These are phyloP conservation scores for Hyperoplus lanceolatus DNA, from an alignment of 2,797 vertebrate genomes.

Conservation along the genomic window DNA sequence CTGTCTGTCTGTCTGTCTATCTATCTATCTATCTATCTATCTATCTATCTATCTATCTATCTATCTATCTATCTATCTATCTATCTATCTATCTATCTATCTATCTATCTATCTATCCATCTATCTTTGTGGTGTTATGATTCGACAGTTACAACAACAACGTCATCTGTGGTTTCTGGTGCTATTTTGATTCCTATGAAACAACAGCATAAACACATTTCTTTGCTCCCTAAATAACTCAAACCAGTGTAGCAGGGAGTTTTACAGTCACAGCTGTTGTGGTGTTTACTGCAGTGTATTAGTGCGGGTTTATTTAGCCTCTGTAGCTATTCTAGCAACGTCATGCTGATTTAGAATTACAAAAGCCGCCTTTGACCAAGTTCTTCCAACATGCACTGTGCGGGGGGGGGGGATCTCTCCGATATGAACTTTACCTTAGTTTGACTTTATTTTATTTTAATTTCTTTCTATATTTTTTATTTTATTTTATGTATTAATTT, in stretches of 20 bases:
- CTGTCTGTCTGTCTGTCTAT: too few species aligned
- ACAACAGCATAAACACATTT: background rate
- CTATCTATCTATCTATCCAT: too few species aligned
- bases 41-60: too few species aligned
- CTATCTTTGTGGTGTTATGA: background rate
- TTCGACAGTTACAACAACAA: background rate
- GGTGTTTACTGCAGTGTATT: slow-evolving; percentile 33
- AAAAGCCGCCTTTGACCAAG: slow-evolving; percentile 56
- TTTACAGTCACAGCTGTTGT: slow-evolving; percentile 28
- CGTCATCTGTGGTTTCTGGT: accelerated
- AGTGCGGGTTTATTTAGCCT: background rate
- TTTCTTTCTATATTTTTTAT: too few species aligned
- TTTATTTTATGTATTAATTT: too few species aligned
- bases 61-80: too few species aligned
- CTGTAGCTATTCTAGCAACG: background rate
- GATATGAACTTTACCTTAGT: slow-evolving; percentile 81
- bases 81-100: too few species aligned
- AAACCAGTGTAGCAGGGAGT: too few species aligned
- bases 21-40: too few species aligned
- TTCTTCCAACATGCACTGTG: slow-evolving; percentile 56
- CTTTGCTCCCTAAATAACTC: too few species aligned
- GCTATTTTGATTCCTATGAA: background rate
- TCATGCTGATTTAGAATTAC: slow-evolving; percentile 26
- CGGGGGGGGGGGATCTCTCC: background rate
- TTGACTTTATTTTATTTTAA: slow-evolving; percentile 12